Conservation (phyloP, 2,113 vertebrate species). For the Gobio gobio region DNA sequence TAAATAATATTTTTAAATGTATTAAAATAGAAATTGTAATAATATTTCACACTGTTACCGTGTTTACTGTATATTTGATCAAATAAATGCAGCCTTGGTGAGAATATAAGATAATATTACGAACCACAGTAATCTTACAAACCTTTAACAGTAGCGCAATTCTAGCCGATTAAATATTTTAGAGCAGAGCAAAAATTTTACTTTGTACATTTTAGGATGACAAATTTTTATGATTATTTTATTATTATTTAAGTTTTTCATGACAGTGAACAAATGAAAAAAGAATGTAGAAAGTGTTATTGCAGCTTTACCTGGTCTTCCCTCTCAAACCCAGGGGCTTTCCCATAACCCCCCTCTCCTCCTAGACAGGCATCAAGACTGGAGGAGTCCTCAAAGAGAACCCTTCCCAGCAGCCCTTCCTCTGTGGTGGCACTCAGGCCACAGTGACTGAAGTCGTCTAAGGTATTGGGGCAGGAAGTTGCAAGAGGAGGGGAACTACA, state of each 20-base stretch:
- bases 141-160: not conserved
- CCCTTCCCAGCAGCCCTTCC: slow-evolving; percentile 73
- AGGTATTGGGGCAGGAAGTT: slow-evolving; percentile 22
- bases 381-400: slow-evolving; percentile 70
- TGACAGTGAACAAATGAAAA: not conserved
- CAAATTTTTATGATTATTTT: too few relatives aligned
- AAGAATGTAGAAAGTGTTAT: not conserved
- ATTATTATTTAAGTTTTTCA: not conserved
- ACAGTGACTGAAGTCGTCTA: slow-evolving; percentile 81
- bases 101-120: not conserved
- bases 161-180: not conserved
- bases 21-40: not conserved
- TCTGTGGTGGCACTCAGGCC: slow-evolving; percentile 57
- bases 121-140: not conserved
- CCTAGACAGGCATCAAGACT: slow-evolving; percentile 79
- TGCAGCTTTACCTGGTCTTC: slow-evolving; percentile 88
- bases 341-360: slow-evolving; percentile 86
- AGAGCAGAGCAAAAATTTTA: not conserved
- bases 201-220: too few relatives aligned
- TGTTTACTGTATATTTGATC: too few relatives aligned
- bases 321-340: slow-evolving; percentile 94
- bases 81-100: not conserved
- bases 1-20: not conserved
- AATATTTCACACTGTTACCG: not conserved
- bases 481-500: slow-evolving; percentile 13